These are phyloP conservation scores for Ophonus ardosiacus DNA, from an alignment of 2,888 invertebrate genomes.

Conservation along the genomic window DNA sequence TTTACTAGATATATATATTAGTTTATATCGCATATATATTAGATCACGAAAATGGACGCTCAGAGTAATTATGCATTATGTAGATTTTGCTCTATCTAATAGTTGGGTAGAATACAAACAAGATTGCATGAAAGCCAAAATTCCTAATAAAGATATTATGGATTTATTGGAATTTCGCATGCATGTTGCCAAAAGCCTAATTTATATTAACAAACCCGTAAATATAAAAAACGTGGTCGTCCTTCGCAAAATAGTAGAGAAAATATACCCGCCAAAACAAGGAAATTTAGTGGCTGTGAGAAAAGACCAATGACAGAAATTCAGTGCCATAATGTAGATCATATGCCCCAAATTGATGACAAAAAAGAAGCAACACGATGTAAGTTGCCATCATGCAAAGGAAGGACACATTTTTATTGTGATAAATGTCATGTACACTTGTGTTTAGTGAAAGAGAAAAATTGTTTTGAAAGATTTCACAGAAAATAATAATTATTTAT, in stretches of 20 bases:
- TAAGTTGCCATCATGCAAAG: slow-evolving; percentile 49
- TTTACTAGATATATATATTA: slow-evolving; percentile 66
- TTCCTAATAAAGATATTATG: slow-evolving; percentile 57
- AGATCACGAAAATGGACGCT: slow-evolving; percentile 66
- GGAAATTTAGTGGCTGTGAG: slow-evolving; percentile 28
- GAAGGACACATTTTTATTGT: slow-evolving; percentile 58
- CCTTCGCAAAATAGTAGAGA: slow-evolving; percentile 47
- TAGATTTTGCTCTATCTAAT: slow-evolving; percentile 65
- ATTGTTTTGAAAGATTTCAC: slow-evolving; percentile 50
- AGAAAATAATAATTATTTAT: slow-evolving; percentile 29
- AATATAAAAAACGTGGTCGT: slow-evolving; percentile 40
- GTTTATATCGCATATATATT: slow-evolving; percentile 66
- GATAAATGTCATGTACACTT: slow-evolving; percentile 59
- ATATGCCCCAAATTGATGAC: slow-evolving; percentile 60
- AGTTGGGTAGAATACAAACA: slow-evolving; percentile 67
- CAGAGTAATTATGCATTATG: slow-evolving; percentile 64
- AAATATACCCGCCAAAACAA: slow-evolving; percentile 1
- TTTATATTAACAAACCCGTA: slow-evolving; percentile 26
- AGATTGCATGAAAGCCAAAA: slow-evolving; percentile 56
- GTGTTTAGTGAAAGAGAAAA: slow-evolving; percentile 51
- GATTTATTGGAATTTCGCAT: slow-evolving; percentile 60
- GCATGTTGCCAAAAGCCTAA: slow-evolving; percentile 42
- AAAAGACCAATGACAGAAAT: slow-evolving; percentile 49
- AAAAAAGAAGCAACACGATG: slow-evolving; percentile 62
- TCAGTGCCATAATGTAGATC: slow-evolving; percentile 56